These are phyloP conservation scores for Cremastobaeus sp. DNA, from an alignment of 2,888 invertebrate species.

Conservation along the genomic window DNA sequence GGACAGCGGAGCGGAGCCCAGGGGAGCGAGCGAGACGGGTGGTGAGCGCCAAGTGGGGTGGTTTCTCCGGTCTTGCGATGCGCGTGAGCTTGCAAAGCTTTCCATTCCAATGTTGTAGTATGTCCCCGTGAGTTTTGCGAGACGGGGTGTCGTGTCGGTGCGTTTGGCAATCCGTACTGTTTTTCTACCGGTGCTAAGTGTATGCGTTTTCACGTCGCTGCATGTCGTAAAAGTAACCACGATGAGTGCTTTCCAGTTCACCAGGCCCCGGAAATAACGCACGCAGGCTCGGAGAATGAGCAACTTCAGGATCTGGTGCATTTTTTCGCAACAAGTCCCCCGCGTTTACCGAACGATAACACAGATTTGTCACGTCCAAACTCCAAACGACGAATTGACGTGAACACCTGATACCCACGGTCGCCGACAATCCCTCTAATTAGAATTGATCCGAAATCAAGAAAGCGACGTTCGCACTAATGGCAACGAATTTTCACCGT, in stretches of 20 bases:
- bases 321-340: neutral
- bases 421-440: neutral
- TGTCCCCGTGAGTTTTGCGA: conserved; percentile 73
- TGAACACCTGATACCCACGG: too few species aligned
- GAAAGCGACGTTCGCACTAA: conserved; percentile 7
- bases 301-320: conserved; percentile 3
- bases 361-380: neutral
- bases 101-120: conserved; percentile 74
- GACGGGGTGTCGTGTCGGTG: conserved; percentile 63
- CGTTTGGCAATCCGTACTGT: conserved; percentile 32
- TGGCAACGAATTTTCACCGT: conserved; percentile 21
- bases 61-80: conserved; percentile 70
- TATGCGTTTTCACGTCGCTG: neutral
- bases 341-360: neutral
- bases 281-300: neutral
- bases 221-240: neutral
- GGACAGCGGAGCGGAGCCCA: neutral
- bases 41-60: conserved; percentile 65
- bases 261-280: neutral
- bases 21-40: conserved; percentile 18
- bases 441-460: neutral
- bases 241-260: neutral
- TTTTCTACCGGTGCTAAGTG: conserved; percentile 27
- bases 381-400: neutral
- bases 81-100: conserved; percentile 69